These are phyloP conservation scores for Acropternis orthonyx DNA, from an alignment of 2,797 vertebrate species.

Conservation along the genomic window DNA sequence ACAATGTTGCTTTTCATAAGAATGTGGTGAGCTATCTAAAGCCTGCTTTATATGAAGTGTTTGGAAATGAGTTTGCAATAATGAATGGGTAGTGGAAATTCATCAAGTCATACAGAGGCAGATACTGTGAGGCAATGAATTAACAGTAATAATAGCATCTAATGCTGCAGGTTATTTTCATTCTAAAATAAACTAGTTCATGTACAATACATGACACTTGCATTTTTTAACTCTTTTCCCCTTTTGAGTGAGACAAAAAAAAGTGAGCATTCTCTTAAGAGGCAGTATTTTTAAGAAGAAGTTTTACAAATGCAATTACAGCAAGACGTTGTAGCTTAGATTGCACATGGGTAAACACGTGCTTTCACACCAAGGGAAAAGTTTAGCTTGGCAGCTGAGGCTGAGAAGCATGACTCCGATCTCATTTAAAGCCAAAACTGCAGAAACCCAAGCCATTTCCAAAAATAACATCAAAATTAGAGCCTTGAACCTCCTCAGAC, in stretches of 20 bases:
- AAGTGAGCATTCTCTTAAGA: slow-evolving; percentile 34
- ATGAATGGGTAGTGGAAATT: slow-evolving; percentile 61
- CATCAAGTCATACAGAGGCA: slow-evolving; percentile 66
- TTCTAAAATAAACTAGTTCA: slow-evolving; percentile 58
- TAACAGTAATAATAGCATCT: slow-evolving; percentile 65
- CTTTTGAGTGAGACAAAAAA: neutral
- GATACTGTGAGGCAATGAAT: slow-evolving; percentile 58
- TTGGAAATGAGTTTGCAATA: slow-evolving; percentile 51
- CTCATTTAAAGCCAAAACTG: slow-evolving; percentile 75
- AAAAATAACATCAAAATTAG: slow-evolving; percentile 80
- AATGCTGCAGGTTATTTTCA: slow-evolving; percentile 51
- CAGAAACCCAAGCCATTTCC: slow-evolving; percentile 76
- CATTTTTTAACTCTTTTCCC: slow-evolving; percentile 56
- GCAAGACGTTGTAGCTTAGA: slow-evolving; percentile 66
- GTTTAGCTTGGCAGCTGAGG: slow-evolving; percentile 79
- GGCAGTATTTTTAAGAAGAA: slow-evolving; percentile 70
- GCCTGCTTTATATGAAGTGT: slow-evolving; percentile 39
- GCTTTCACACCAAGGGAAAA: slow-evolving; percentile 79
- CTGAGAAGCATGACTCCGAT: slow-evolving; percentile 76
- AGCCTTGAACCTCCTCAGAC: slow-evolving; percentile 68
- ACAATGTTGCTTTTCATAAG: slow-evolving; percentile 42
- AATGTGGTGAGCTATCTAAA: slow-evolving; percentile 57
- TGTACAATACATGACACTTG: slow-evolving; percentile 22
- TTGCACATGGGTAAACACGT: slow-evolving; percentile 81
- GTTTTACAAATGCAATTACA: slow-evolving; percentile 75